Evolutionary conservation across 30 jellyfish, hydroid and myxozoan genomes (phyloP).

Genomic region (Hydractinia echinata): DNA sequence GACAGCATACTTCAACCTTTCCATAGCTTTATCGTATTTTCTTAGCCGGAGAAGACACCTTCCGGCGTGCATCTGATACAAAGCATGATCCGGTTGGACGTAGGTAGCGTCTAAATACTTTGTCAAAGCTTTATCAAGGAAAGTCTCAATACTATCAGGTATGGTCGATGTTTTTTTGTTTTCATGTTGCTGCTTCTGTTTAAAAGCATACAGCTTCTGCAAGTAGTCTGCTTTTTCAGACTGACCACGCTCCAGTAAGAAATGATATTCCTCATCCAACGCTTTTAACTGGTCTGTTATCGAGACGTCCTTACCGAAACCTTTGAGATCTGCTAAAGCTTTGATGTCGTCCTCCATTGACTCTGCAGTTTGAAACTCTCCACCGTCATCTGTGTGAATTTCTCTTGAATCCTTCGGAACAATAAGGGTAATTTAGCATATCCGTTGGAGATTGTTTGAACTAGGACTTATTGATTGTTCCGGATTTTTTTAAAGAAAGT

Average conservation of each 20-base stretch:
- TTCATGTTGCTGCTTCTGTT: conserved; percentile 43
- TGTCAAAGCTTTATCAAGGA: conserved; percentile 47
- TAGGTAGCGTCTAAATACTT: conserved; percentile 63
- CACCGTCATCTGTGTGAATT: background rate
- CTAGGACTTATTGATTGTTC: background rate
- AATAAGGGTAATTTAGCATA: background rate
- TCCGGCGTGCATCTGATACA: conserved; percentile 61
- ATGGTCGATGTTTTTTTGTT: too few relatives aligned
- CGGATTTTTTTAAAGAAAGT: too few relatives aligned
- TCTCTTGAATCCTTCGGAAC: background rate
- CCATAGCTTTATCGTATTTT: conserved; percentile 46
- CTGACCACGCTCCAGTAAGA: conserved; percentile 46
- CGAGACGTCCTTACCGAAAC: conserved; percentile 39
- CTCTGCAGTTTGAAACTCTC: conserved; percentile 51
- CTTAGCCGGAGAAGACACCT: conserved; percentile 39
- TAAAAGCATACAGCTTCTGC: conserved; percentile 68
- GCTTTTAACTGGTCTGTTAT: conserved; percentile 58
- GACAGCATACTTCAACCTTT: conserved; percentile 60
- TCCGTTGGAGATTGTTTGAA: background rate
- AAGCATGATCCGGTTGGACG: conserved; percentile 33
- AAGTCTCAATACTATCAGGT: conserved; percentile 21
- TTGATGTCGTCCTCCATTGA: conserved; percentile 67
- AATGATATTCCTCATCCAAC: conserved; percentile 68
- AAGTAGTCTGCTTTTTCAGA: conserved; percentile 82
- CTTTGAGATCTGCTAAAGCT: conserved; percentile 53